Evolutionary conservation across 53 echinoderm and acorn worm genomes (phyloP), one percentile per base, ranked within the genome.

Genomic region (Echinometra lucunter): DNA sequence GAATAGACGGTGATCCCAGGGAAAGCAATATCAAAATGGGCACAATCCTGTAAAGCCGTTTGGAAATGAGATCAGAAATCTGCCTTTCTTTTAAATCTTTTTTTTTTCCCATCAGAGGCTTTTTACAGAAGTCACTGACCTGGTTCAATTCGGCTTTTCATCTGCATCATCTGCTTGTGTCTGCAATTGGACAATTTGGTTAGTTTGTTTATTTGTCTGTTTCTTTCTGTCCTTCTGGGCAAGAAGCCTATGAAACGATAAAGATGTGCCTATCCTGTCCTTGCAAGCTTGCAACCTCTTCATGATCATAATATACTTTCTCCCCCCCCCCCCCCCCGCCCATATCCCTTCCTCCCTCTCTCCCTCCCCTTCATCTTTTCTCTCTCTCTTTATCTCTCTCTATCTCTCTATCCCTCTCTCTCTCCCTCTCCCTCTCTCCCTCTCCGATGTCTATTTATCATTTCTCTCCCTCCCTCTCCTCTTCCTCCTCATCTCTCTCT

Each of bases 31-130:
- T 78, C 42, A 78, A 21, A 78, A 42, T 78, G 21, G 78, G 78
- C 78, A 78, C 17, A 42, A 78, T 78, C 78, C 78, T 4, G 7
- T 38, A 18, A 78, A 78, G 78, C 78, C 42, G 4, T 78, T 78
- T 78, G 42, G 42, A 78, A 78, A 78, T 78, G 78, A 78, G 78
- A 78, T 78, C 38, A 40, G 78, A 78, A 78, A 78, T 78, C 21
- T 37, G 17, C 78, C 19, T 38, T 17, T 18, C 30, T 75, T n/a
- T n/a, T n/a, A n/a, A n/a, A n/a, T n/a, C n/a, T n/a, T n/a, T n/a
- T 75, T 38, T 75, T 75, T 72, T 35, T 72, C 0, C 10, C 35
- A 25, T 27, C 27, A 8, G 34, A 35, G 78, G 28, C 2, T 78
- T 35, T 78, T 78, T 42, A 78, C 42, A 42, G 78, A 40, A 3